Conservation (phyloP, 2,113 vertebrate species). For the Raphicerus campestris region DNA sequence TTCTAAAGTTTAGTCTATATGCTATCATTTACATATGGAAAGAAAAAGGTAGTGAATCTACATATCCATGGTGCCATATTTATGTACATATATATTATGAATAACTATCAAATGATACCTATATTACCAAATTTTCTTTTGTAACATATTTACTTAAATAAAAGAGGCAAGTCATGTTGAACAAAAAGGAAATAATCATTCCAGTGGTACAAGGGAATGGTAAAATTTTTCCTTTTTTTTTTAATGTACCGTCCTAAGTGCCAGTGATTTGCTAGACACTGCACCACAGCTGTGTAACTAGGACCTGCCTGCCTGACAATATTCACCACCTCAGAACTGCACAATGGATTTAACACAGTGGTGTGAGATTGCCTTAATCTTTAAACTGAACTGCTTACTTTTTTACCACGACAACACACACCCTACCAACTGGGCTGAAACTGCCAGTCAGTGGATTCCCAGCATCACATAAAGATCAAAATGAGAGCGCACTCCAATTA, state of each 20-base stretch:
- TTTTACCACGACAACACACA: constrained; percentile 32
- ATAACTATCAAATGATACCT: not conserved
- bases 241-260: not conserved
- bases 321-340: not conserved
- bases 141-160: not conserved
- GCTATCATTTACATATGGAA: not conserved
- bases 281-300: not conserved
- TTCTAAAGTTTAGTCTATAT: not conserved
- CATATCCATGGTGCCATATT: not conserved
- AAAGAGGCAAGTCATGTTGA: not conserved
- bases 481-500: not conserved
- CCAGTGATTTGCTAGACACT: not conserved
- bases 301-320: not conserved
- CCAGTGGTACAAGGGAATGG: not conserved
- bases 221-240: not conserved
- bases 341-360: not conserved
- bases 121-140: not conserved
- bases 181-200: not conserved
- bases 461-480: constrained; percentile 51
- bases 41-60: not conserved
- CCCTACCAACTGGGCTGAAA: not conserved
- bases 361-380: not conserved
- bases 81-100: not conserved
- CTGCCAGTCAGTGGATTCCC: not conserved
- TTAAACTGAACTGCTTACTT: not conserved